These are phyloP conservation scores for Periophthalmus modestus DNA, from an alignment of 2,113 vertebrate species.

Conservation along the genomic window DNA sequence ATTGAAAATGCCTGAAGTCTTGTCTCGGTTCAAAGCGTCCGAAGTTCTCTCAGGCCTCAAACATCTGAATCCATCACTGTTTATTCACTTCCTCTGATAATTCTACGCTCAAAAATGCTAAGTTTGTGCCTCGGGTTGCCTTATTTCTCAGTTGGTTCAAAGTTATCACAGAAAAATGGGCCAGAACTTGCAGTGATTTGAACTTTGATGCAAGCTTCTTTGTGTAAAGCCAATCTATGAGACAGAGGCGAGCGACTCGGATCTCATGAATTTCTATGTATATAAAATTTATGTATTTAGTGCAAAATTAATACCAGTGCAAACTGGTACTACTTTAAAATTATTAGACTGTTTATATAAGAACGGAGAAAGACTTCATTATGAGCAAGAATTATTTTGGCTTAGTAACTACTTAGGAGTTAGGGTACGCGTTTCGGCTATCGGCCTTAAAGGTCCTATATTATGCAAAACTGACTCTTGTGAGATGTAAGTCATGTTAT, in stretches of 20 bases:
- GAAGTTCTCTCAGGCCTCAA: slow-evolving; percentile 24
- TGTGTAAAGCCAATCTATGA: background rate
- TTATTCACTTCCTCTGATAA: slow-evolving; percentile 44
- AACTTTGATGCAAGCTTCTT: slow-evolving; percentile 14
- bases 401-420: too few species aligned
- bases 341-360: too few species aligned
- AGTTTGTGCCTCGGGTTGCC: slow-evolving; percentile 7
- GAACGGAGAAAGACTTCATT: too few species aligned
- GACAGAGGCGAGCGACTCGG: slow-evolving; percentile 17
- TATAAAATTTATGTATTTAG: too few species aligned
- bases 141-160: slow-evolving; percentile 32
- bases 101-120: slow-evolving; percentile 30
- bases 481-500: too few species aligned
- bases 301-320: too few species aligned
- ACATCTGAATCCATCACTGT: slow-evolving; percentile 38
- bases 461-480: too few species aligned
- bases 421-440: too few species aligned
- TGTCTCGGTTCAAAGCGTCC: slow-evolving; percentile 51
- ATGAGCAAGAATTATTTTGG: too few species aligned
- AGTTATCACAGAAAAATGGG: slow-evolving; percentile 43
- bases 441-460: too few species aligned
- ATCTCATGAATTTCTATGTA: background rate
- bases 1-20: slow-evolving; percentile 53
- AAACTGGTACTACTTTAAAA: too few species aligned
- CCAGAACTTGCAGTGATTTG: slow-evolving; percentile 27